Base-by-base conservation (phyloP, 2,797 vertebrate species). In the Pseudochromis fuscus region DNA sequence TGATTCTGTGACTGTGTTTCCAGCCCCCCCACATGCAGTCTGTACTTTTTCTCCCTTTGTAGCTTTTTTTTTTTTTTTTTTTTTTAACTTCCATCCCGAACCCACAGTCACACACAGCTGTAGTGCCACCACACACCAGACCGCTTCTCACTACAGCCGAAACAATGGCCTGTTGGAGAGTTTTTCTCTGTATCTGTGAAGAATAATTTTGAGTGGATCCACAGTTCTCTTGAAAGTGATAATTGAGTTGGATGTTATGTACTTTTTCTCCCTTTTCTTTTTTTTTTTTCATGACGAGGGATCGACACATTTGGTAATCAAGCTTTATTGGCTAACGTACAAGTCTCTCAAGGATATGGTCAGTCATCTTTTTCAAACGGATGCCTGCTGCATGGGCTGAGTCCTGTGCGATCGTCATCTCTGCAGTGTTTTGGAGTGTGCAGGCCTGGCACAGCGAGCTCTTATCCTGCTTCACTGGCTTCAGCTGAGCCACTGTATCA, bases 1-100 rank as follows among this genome's bases (percentile, higher is more conserved):
- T 79, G 76, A 73, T 74, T 79, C 70, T 79, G 70, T 59, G 65
- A 69, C 70, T 87, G 89, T 87, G 89, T 94, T 94, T 94, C 92
- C 91, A 92, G 53, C 45, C 63, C 60, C 81, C 77, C 67, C 48
- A 67, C 44, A 74, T 45, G 73, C 77, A 61, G 68, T 68, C 69
- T 83, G 61, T 70, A 82, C 76, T 86, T 86, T 88, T 88, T 83
- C 83, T 66, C 44, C 67, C 63, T 88, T 74, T 88, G 62, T 70
- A 59, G 74, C 62, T 65, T 37, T 75, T 73, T 44, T 77, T 55
- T 30, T 64, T 74, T 65, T 77, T 66, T 52, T 40, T 40, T 50
- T 59, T 83, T 73, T 79, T n/a, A n/a, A 46, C 81, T 74, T 73
- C 50, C 69, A 59, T 79, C 62, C 59, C 48, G 66, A 38, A 69